Base-by-base conservation (phyloP, 2,797 vertebrate species). In the Distichodus sexfasciatus region DNA sequence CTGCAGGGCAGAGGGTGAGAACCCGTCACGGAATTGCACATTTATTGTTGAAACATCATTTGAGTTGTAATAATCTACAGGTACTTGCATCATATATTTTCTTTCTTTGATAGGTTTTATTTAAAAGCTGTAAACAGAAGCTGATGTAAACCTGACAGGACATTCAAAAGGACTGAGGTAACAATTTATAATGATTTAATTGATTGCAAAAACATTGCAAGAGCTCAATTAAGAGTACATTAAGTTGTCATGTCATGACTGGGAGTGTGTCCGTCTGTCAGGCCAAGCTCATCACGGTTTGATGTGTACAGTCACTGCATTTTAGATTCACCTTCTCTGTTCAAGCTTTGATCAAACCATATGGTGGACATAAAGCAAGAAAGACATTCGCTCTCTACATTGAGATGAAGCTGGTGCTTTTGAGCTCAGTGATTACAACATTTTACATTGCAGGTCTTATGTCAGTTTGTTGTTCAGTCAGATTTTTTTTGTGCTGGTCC, bases 171-270 rank as follows among this genome's bases (percentile, higher is more conserved):
- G 7, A 9, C 9, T 24, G 4, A 44, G 40, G 24, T 26, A 57
- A 68, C 11, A 59, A 31, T 48, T 11, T n/a, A 15, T 10, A n/a
- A 38, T 23, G 35, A 9, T 43, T 66, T 54, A 43, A 41, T 61
- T 44, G 36, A 44, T 60, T 40, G n/a, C 33, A 23, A 47, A 28
- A 54, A 61, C 28, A 61, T 21, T 3, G 1, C 11, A 10, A 26
- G 17, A 57, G 33, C 31, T 53, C 29, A 19, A 41, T 60, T 6
- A 60, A 6, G 41, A 43, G 33, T 4, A 43, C 46, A 47, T 73
- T 48, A 29, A 35, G 2, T 23, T 74, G 65, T 47, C 55, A 31
- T 67, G 9, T 73, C 46, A 74, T 68, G 55, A 62, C 17, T 41
- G 51, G 6, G 33, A 63, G 41, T 11, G 15, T 41, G 55, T 74